These are phyloP conservation scores for Tenthredo livida DNA, from an alignment of 2,888 invertebrate species.

Conservation along the genomic window DNA sequence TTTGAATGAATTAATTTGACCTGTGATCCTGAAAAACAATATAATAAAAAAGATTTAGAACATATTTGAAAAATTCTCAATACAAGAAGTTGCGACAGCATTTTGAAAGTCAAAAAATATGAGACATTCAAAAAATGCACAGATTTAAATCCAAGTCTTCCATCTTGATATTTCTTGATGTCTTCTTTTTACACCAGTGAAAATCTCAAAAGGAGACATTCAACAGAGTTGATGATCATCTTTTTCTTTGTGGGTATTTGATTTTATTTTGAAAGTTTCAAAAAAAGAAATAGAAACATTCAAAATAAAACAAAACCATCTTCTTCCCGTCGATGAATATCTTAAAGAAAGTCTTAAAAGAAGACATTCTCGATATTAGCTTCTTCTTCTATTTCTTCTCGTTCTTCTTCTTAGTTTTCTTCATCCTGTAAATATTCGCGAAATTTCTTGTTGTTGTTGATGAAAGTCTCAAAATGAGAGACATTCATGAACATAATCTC, in stretches of 20 bases:
- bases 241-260: slow-evolving; percentile 3
- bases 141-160: slow-evolving; percentile 24
- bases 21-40: not conserved
- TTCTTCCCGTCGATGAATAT: not conserved
- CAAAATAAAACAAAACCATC: slow-evolving; percentile 13
- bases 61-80: not conserved
- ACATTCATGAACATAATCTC: slow-evolving; percentile 51
- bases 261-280: slow-evolving; percentile 5
- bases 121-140: slow-evolving; percentile 27
- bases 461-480: slow-evolving; percentile 57
- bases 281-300: slow-evolving; percentile 11
- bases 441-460: not conserved
- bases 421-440: not conserved
- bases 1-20: slow-evolving; percentile 35
- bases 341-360: slow-evolving; percentile 50
- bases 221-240: not conserved
- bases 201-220: slow-evolving; percentile 53
- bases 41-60: not conserved
- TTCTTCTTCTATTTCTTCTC: not conserved
- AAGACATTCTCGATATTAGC: slow-evolving; percentile 53
- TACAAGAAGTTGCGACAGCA: not conserved
- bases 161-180: not conserved
- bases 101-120: slow-evolving; percentile 48
- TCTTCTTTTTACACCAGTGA: slow-evolving; percentile 12
- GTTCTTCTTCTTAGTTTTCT: slow-evolving; percentile 17